phyloP scores from a whole-genome alignment of 2,113 vertebrate genomes.

The Monarcha castaneiventris region DNA sequence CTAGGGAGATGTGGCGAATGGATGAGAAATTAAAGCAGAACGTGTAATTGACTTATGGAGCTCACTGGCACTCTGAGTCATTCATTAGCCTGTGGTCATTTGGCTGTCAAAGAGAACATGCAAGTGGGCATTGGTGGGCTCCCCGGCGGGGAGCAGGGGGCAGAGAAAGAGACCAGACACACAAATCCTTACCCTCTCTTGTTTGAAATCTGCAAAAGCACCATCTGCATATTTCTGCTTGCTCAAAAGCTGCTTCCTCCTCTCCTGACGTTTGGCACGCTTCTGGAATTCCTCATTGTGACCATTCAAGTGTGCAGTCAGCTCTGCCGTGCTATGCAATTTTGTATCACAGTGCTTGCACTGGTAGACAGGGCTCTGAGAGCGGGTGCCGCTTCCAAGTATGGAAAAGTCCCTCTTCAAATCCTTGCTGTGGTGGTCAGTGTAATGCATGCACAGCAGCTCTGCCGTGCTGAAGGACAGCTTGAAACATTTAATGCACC shows the following conservation, averaged over 20 bases:
- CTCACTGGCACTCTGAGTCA: constrained; percentile 69
- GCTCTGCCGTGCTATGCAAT: constrained; percentile 82
- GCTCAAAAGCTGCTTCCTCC: constrained; percentile 88
- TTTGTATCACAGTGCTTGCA: constrained; percentile 94
- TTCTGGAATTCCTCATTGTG: constrained; percentile 97
- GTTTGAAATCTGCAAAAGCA: constrained; percentile 82
- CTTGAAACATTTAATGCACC: constrained; percentile 93
- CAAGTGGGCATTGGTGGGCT: constrained; percentile 60
- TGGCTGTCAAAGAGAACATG: constrained; percentile 71
- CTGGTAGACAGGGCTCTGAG: constrained; percentile 83
- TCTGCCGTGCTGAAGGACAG: constrained; percentile 89
- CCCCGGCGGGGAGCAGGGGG: not conserved
- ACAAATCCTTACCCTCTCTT: constrained; percentile 86
- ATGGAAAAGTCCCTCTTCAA: constrained; percentile 92
- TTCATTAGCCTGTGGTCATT: constrained; percentile 65
- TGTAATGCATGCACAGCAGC: constrained; percentile 94
- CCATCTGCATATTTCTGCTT: constrained; percentile 84
- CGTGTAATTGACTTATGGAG: constrained; percentile 69
- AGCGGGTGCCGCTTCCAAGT: constrained; percentile 73
- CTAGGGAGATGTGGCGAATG: constrained; percentile 8
- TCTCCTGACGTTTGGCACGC: constrained; percentile 88
- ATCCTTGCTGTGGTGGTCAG: constrained; percentile 90
- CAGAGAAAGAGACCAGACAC: constrained; percentile 48
- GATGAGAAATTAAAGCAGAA: constrained; percentile 67
- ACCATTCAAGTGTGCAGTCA: constrained; percentile 87